Conservation (phyloP, 1,140 invertebrate species). For the Neoseiulus cucumeris region DNA sequence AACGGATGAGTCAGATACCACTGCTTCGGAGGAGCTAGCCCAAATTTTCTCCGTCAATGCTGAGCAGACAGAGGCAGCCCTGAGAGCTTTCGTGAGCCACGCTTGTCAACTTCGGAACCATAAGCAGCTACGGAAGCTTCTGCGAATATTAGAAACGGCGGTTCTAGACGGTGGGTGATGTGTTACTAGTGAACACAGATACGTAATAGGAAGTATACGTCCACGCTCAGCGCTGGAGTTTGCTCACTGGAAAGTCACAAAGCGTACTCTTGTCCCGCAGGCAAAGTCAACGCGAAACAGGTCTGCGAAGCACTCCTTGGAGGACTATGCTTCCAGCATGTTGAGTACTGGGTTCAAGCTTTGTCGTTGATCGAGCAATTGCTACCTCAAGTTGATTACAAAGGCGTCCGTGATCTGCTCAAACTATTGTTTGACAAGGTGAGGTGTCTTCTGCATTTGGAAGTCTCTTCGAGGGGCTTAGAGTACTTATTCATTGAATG, state of each 20-base stretch:
- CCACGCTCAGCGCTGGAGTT: too few relatives aligned
- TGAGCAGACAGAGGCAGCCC: background rate
- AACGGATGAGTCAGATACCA: too few relatives aligned
- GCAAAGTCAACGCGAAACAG: background rate
- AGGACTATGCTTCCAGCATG: background rate
- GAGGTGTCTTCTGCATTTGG: too few relatives aligned
- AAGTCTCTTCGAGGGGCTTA: too few relatives aligned
- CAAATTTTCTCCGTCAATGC: background rate
- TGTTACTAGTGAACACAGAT: too few relatives aligned
- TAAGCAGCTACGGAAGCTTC: background rate
- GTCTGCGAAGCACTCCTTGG: background rate
- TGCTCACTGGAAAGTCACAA: too few relatives aligned
- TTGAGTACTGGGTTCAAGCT: background rate
- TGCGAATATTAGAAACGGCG: background rate
- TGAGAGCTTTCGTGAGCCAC: background rate
- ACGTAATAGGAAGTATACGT: too few relatives aligned
- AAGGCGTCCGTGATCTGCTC: background rate
- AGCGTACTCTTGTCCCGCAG: too few relatives aligned
- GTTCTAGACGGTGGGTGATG: background rate
- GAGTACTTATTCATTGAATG: background rate
- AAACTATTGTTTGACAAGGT: conserved; percentile 2
- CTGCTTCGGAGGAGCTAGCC: background rate
- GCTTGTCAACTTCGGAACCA: background rate
- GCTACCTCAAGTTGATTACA: background rate
- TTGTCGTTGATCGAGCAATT: background rate